Conservation (phyloP, 1,140 invertebrate genomes). For the Drosophila cardini region DNA sequence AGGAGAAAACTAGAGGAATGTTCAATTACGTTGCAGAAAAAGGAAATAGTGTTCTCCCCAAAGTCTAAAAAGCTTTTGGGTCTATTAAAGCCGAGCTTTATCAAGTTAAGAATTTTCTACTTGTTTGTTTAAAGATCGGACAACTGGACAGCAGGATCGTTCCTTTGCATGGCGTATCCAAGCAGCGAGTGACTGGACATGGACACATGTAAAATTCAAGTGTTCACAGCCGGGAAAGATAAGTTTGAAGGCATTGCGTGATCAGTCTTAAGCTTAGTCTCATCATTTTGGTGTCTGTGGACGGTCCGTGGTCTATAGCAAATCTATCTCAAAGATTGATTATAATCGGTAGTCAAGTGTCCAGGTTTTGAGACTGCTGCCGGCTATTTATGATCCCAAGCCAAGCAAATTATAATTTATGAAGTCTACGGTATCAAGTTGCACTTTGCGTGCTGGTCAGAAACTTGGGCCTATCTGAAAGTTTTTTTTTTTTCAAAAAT, state of each 20-base stretch:
- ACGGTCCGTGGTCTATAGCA: conserved; percentile 52
- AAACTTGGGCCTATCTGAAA: conserved; percentile 1
- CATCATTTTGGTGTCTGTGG: conserved; percentile 59
- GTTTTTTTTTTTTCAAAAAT: not conserved
- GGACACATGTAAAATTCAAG: conserved; percentile 70
- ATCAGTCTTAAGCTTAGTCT: conserved; percentile 64
- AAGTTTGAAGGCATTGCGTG: conserved; percentile 64
- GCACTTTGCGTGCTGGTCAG: conserved; percentile 62
- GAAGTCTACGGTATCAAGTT: conserved; percentile 68
- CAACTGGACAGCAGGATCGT: conserved; percentile 25
- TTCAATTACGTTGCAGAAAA: too few relatives aligned
- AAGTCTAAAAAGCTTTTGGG: too few relatives aligned
- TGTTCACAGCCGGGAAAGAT: conserved; percentile 57
- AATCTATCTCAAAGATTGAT: conserved; percentile 82
- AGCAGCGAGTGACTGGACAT: conserved; percentile 59
- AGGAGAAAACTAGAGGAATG: too few relatives aligned
- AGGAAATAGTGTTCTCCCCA: too few relatives aligned
- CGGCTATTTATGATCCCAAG: conserved; percentile 53
- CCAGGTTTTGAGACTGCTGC: conserved; percentile 47
- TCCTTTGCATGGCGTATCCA: conserved; percentile 40
- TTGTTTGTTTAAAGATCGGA: not conserved
- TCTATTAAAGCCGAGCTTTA: too few relatives aligned
- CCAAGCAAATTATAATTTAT: conserved; percentile 78
- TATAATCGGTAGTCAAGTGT: conserved; percentile 84
- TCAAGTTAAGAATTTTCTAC: too few relatives aligned